phyloP scores from a whole-genome alignment of 2,113 vertebrate genomes.

The Ibidorhyncha struthersii region DNA sequence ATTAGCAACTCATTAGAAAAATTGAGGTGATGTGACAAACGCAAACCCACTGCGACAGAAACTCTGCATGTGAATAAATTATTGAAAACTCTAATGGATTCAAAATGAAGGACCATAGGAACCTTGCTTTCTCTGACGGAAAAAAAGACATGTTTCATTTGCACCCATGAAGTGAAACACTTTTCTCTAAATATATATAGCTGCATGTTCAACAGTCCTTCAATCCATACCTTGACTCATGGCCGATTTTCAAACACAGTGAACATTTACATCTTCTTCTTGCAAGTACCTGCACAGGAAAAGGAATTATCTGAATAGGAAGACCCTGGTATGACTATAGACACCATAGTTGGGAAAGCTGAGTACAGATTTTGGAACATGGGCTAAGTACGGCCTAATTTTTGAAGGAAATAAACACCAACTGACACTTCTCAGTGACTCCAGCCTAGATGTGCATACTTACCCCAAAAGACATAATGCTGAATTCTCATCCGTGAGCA shows the following conservation, averaged over 20 bases:
- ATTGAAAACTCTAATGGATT: constrained; percentile 57
- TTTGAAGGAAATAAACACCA: neutral
- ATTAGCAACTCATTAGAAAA: constrained; percentile 73
- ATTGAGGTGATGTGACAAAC: constrained; percentile 66
- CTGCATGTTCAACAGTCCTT: neutral
- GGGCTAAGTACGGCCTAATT: neutral
- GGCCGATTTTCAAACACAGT: neutral
- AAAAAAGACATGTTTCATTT: constrained; percentile 41
- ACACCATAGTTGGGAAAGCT: neutral
- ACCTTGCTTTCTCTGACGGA: constrained; percentile 35
- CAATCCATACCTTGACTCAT: neutral
- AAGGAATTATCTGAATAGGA: neutral
- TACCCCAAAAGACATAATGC: neutral
- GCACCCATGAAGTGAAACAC: neutral
- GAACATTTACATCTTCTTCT: neutral
- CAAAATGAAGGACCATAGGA: constrained; percentile 44
- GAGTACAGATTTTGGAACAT: neutral
- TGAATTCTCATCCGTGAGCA: neutral
- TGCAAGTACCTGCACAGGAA: neutral
- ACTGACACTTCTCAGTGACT: neutral
- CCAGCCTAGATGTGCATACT: neutral
- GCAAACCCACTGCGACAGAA: constrained; percentile 51
- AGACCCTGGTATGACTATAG: neutral
- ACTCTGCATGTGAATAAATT: constrained; percentile 54
- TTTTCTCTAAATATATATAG: neutral